phyloP scores from a whole-genome alignment of 2,888 invertebrate species.

The Drosophila prolongata region DNA sequence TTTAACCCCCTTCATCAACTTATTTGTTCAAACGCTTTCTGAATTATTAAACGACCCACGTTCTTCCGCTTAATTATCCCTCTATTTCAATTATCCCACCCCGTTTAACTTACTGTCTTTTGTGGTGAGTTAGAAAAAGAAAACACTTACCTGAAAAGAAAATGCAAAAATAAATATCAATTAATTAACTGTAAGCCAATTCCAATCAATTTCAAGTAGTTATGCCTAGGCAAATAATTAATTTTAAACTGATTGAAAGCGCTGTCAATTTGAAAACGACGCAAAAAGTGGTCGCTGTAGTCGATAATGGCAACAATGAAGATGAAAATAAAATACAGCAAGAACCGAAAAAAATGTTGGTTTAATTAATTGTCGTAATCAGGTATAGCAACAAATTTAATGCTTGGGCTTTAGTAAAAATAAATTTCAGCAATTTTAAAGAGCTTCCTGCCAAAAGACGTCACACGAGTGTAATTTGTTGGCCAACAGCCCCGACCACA shows the following conservation, averaged over 20 bases:
- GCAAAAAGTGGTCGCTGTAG: constrained; percentile 38
- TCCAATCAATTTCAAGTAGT: constrained; percentile 38
- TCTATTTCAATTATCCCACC: constrained; percentile 1
- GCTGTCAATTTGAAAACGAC: constrained; percentile 37
- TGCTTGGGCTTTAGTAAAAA: constrained; percentile 38
- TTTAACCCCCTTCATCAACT: background rate
- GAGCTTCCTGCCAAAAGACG: constrained; percentile 57
- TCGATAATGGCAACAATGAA: constrained; percentile 5
- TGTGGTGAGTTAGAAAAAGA: background rate
- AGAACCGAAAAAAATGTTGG: constrained; percentile 2
- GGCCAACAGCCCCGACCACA: constrained; percentile 40
- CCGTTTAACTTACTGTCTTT: constrained; percentile 30
- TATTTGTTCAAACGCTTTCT: background rate
- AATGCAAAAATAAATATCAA: constrained; percentile 51
- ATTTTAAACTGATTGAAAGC: constrained; percentile 25
- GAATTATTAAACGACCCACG: background rate
- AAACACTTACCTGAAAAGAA: constrained; percentile 71
- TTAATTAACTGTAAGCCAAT: constrained; percentile 53
- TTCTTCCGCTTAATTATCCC: constrained; percentile 1
- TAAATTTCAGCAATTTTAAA: constrained; percentile 32
- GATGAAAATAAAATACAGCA: constrained; percentile 16
- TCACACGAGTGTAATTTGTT: constrained; percentile 55
- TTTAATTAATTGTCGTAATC: constrained; percentile 73
- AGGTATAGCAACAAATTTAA: constrained; percentile 44
- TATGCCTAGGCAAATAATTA: constrained; percentile 47